Conservation (phyloP, 2,113 vertebrate species). For the Spheniscus mendiculus region DNA sequence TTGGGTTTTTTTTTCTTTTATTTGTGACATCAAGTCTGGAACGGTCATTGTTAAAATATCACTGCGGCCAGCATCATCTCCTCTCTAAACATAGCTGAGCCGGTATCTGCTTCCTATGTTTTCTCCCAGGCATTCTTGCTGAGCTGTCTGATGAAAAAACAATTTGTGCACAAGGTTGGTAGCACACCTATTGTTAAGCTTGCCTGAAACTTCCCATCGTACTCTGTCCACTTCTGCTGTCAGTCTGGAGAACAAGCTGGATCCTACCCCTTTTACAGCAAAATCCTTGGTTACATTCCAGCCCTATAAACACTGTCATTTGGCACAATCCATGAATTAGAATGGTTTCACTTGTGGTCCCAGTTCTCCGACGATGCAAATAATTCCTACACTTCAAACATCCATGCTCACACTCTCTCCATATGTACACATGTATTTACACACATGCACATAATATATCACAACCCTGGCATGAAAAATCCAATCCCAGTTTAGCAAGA, state of each 20-base stretch:
- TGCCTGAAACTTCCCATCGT: background rate
- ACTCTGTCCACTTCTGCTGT: background rate
- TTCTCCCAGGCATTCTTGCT: background rate
- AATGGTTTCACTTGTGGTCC: background rate
- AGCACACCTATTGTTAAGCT: background rate
- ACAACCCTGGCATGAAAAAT: background rate
- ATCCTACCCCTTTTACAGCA: background rate
- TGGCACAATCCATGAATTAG: background rate
- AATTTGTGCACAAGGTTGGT: background rate
- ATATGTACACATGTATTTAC: background rate
- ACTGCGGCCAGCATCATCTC: background rate
- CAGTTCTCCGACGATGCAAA: background rate
- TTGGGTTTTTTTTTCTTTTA: background rate
- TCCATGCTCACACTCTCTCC: background rate
- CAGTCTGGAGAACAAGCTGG: background rate
- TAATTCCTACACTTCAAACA: background rate
- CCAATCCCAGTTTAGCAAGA: background rate
- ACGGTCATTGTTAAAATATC: background rate
- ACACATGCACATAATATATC: background rate
- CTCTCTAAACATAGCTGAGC: background rate
- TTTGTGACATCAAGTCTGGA: constrained; percentile 20
- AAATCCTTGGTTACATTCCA: background rate
- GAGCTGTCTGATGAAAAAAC: background rate
- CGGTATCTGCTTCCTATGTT: background rate
- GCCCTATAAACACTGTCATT: background rate